Conservation (phyloP, 2,888 invertebrate species). For the Agrilus biguttatus region DNA sequence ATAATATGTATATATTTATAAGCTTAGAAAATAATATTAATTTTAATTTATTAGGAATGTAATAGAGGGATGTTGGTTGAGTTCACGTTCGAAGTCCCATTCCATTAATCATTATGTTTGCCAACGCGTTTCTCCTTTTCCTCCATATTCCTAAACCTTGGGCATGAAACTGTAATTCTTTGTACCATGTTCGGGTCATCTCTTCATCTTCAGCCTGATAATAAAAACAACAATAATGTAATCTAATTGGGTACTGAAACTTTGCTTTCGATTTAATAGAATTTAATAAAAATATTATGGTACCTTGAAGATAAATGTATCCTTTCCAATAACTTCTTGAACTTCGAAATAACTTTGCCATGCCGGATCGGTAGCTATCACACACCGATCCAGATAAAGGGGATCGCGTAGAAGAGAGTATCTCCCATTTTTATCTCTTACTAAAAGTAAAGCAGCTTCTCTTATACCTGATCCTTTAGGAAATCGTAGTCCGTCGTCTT, state of each 20-base stretch:
- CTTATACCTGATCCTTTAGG: constrained; percentile 51
- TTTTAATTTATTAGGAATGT: too few relatives aligned
- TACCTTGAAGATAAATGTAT: constrained; percentile 91
- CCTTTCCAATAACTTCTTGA: constrained; percentile 83
- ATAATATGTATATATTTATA: too few relatives aligned
- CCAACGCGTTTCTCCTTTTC: constrained; percentile 77
- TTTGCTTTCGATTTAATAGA: too few relatives aligned
- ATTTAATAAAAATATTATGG: constrained; percentile 10
- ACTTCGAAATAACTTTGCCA: constrained; percentile 91
- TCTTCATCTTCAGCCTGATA: constrained; percentile 79
- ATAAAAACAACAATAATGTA: background rate
- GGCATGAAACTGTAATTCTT: constrained; percentile 78
- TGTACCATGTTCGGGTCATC: constrained; percentile 79
- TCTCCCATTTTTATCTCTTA: constrained; percentile 81
- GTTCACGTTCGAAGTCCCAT: constrained; percentile 36
- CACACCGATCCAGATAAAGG: constrained; percentile 78
- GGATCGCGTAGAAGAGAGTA: constrained; percentile 81
- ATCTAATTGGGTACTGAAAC: too few relatives aligned
- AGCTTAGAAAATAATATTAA: too few relatives aligned
- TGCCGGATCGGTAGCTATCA: constrained; percentile 80
- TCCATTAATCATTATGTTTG: constrained; percentile 95
- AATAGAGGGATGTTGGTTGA: background rate
- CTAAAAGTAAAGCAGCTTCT: constrained; percentile 75
- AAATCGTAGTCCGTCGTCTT: constrained; percentile 11
- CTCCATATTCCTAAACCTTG: constrained; percentile 90